A percentile compares a stretch with the other conserved stretches of the same genome.
These are phyloP conservation scores for Ischnura elegans DNA, from an alignment of 2,888 invertebrate species.

Conservation along the genomic window DNA sequence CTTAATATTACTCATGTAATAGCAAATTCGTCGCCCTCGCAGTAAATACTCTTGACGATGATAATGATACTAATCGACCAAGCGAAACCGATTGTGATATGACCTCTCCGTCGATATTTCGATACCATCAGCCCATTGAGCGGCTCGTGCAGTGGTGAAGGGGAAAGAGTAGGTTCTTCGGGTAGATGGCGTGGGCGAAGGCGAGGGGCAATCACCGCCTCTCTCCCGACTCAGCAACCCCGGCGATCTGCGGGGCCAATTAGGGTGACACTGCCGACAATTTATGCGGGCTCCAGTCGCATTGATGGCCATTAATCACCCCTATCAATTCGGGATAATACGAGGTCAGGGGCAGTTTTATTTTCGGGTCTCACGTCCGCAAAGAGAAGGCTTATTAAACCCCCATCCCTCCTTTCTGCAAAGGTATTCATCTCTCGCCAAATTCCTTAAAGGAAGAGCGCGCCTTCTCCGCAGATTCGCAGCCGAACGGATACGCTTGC, in stretches of 20 bases:
- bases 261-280: neutral
- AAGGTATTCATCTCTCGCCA: neutral
- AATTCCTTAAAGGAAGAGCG: neutral
- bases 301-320: conserved; percentile 5
- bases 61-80: too few relatives aligned
- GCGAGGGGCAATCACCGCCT: neutral
- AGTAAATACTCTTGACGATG: too few relatives aligned
- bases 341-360: neutral
- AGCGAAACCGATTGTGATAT: too few relatives aligned
- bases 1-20: too few relatives aligned
- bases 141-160: neutral
- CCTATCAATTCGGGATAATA: neutral
- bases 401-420: neutral
- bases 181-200: neutral
- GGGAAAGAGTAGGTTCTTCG: neutral
- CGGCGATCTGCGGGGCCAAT: conserved; percentile 4
- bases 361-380: conserved; percentile 5
- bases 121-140: neutral
- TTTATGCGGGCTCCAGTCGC: conserved; percentile 11
- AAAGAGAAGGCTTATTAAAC: neutral
- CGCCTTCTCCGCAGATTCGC: neutral
- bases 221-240: neutral
- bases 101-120: neutral
- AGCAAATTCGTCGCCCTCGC: too few relatives aligned
- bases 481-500: neutral